Percentiles rank a stretch among this genome's conserved stretches.
phyloP scores from a whole-genome alignment of 1,140 invertebrate species.

The Sweltsa coloradensis region DNA sequence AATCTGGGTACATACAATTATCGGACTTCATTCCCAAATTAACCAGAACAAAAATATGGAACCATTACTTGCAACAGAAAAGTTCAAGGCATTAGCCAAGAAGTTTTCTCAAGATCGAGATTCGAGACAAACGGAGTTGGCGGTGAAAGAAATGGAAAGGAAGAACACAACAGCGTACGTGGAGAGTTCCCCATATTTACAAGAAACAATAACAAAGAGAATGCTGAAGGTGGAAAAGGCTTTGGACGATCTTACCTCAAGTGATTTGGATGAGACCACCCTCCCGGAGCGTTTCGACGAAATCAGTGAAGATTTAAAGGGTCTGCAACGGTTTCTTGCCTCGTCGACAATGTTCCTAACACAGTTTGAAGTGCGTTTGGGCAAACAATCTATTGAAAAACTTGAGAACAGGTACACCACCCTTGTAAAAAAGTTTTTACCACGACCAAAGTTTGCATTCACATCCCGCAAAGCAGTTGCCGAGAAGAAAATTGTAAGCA shows the following conservation, averaged over 20 bases:
- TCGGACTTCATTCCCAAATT: too few relatives aligned
- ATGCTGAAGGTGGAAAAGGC: conserved; percentile 37
- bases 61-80: too few relatives aligned
- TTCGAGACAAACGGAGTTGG: too few relatives aligned
- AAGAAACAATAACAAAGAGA: conserved; percentile 39
- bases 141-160: too few relatives aligned
- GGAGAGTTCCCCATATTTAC: too few relatives aligned
- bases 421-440: conserved; percentile 60
- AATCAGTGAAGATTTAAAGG: conserved; percentile 53
- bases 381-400: conserved; percentile 62
- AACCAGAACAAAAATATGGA: too few relatives aligned
- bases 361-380: conserved; percentile 65
- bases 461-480: too few relatives aligned
- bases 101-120: too few relatives aligned
- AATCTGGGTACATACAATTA: too few relatives aligned
- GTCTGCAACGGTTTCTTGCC: conserved; percentile 69
- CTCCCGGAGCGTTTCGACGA: conserved; percentile 55
- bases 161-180: too few relatives aligned
- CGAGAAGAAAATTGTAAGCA: too few relatives aligned
- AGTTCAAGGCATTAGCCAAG: too few relatives aligned
- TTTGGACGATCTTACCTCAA: conserved; percentile 27
- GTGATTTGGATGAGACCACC: conserved; percentile 33
- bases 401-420: conserved; percentile 57
- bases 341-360: conserved; percentile 72
- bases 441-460: conserved; percentile 90